Evolutionary conservation across 2,888 invertebrate species (phyloP), one percentile per base, ranked within the genome.

Genomic region (Meiosimyza platycephala): DNA sequence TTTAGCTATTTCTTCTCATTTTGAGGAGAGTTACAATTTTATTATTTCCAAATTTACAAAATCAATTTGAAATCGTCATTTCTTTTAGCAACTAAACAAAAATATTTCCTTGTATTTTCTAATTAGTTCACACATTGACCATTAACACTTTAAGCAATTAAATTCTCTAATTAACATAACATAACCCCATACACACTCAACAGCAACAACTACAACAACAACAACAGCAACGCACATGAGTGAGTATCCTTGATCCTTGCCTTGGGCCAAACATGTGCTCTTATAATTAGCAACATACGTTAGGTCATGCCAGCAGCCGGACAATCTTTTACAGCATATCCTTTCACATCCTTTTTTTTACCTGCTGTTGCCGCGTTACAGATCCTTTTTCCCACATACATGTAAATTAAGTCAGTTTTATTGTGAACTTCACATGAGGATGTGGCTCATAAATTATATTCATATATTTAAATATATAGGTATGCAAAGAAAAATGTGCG

Each of bases 121-220:
- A 57, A 48, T 68, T 57, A 62, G 48, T 68, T 68, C 68, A 68
- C 68, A 57, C 68, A 50, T 59, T 48, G 51, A 60, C 50, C 68
- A 40, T 40, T 40, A 68, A 68, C 82, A 82, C 80, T 81, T 83
- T 81, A 79, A 75, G 82, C 82, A 83, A 82, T 83, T 83, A 80
- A 82, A 83, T 82, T 82, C 81, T 80, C 83, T 82, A 82, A 82
- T 83, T 82, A 82, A 81, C 79, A 72, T 60, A 72, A n/a, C 33
- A 47, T 16, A 64, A 67, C 22, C 76, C 76, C 77, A 71, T 60
- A 70, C 72, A 77, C 74, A 73, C 51, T 50, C 16, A 63, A 55
- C 33, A 66, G 18, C 28, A 33, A 59, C 22, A 72, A n/a, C 11
- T 18, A 54, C 59, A 72, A n/a, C 22, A 72, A n/a, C 11, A 40